Base-by-base conservation (phyloP, 2,888 invertebrate species). In the Mimas tiliae region DNA sequence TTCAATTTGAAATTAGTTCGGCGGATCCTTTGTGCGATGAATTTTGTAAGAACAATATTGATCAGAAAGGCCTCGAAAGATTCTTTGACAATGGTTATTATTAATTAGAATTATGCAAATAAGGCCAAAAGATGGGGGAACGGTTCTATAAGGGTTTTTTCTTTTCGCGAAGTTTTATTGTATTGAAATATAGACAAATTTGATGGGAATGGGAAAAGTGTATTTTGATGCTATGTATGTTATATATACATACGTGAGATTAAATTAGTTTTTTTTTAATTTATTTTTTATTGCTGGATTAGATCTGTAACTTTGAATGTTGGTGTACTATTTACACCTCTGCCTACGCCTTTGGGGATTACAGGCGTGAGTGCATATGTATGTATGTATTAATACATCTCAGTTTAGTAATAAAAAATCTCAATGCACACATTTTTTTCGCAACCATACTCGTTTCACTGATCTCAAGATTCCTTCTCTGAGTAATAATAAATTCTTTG, bases 31-130 rank as follows among this genome's bases (percentile, higher is more conserved):
- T 71, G 67, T 69, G 53, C 53, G 42, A 51, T 68, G 68, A 70
- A 74, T 76, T 81, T 81, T 78, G 71, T 70, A 76, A 79, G 78
- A 83, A 81, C 80, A 87, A 84, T 84, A 83, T 83, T 81, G 83
- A 79, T 82, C 74, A 70, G 67, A 69, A 58, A 67, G 70, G 69
- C 71, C 73, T 75, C 72, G 77, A 16, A 79, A 84, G 81, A 81
- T 84, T 82, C 81, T 80, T 82, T 78, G 76, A 81, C 74, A 78
- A 81, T 80, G 80, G 79, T 77, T 80, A 77, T 83, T 80, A 85
- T 86, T 87, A 89, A 90, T 89, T 88, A 84, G 80, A 89, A 88
- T 87, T 88, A 89, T 89, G 88, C 81, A 83, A 89, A 90, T 74
- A 79, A 83, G 76, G 1, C 19, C 19, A 9, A 16, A 12, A 19